Percentiles rank a stretch among this genome's conserved stretches.
Evolutionary conservation across 2,888 invertebrate species (phyloP).

Genomic region (Lycophotia porphyrea): DNA sequence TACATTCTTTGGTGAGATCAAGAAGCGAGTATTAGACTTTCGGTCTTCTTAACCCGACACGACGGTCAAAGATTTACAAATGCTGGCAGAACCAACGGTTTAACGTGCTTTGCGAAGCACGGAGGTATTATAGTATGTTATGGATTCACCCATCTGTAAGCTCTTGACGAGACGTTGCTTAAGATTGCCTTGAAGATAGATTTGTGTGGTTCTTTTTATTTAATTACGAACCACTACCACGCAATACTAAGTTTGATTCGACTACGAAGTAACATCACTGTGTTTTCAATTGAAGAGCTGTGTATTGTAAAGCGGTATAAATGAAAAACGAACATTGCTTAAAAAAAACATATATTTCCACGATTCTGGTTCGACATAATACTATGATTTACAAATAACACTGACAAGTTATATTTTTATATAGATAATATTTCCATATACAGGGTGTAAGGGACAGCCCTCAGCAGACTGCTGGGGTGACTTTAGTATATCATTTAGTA

Average conservation of each 20-base stretch:
- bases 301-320: not conserved
- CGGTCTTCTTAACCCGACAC: not conserved
- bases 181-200: not conserved
- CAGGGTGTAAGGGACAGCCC: too few relatives aligned
- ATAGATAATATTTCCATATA: not conserved
- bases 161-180: not conserved
- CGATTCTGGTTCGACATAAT: not conserved
- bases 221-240: too few relatives aligned
- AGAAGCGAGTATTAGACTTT: not conserved
- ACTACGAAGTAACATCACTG: not conserved
- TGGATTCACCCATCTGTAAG: too few relatives aligned
- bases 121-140: too few relatives aligned
- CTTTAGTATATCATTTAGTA: too few relatives aligned
- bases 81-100: not conserved
- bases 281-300: not conserved
- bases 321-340: not conserved
- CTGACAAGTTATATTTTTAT: slow-evolving; percentile 8
- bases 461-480: too few relatives aligned
- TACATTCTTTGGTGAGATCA: not conserved
- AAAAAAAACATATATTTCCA: slow-evolving; percentile 25
- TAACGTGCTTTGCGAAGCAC: too few relatives aligned
- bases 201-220: too few relatives aligned
- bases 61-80: not conserved
- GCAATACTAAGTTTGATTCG: not conserved
- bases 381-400: slow-evolving; percentile 17